Conservation (phyloP, 2,113 vertebrate genomes). For the Alosa alosa region DNA sequence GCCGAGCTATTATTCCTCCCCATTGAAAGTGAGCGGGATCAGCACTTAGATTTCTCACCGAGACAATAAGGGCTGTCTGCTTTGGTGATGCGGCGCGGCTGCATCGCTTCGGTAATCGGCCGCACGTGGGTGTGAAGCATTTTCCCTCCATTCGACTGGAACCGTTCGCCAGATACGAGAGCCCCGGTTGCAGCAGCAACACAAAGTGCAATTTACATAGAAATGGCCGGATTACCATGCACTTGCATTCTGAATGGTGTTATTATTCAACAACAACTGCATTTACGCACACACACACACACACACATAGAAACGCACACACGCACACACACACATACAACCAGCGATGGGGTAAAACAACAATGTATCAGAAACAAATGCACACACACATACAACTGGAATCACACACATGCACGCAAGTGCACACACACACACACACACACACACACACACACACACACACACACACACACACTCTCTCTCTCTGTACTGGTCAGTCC, state of each 20-base stretch:
- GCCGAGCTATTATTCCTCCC: neutral
- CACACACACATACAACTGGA: neutral
- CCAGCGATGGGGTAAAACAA: no score
- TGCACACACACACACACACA: neutral
- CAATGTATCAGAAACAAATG: neutral
- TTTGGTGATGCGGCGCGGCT: neutral
- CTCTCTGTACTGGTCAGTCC: neutral
- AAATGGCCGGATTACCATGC: slow-evolving; percentile 67
- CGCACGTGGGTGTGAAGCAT: neutral
- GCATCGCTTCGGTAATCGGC: neutral
- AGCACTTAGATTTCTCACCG: neutral
- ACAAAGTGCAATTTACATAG: slow-evolving; percentile 68
- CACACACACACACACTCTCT: neutral
- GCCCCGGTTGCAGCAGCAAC: neutral
- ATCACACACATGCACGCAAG: neutral
- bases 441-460: neutral
- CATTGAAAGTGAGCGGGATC: neutral
- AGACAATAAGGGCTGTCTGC: neutral
- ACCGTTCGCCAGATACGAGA: neutral
- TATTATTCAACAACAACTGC: slow-evolving; percentile 56
- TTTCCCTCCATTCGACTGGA: neutral
- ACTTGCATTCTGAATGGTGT: slow-evolving; percentile 45
- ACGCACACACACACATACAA: slow-evolving; percentile 1
- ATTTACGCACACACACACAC: neutral
- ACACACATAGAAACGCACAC: slow-evolving; percentile 26